Conservation (phyloP, 2,797 vertebrate genomes). For the Bradypodion ventrale region DNA sequence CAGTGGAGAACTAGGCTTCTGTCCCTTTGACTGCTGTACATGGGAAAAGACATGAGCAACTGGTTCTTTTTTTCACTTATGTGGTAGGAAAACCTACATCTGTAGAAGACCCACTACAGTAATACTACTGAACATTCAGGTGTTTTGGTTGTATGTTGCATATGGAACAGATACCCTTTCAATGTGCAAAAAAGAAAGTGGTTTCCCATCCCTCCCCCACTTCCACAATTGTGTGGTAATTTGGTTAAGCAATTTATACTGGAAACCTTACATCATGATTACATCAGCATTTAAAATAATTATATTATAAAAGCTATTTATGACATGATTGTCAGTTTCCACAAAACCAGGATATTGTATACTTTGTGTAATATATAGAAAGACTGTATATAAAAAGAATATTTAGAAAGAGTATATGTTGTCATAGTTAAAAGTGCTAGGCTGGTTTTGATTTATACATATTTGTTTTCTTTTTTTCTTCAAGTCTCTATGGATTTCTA, state of each 20-base stretch:
- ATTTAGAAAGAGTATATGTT: too few species aligned
- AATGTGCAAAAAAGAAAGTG: neutral
- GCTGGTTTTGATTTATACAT: neutral
- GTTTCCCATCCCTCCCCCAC: neutral
- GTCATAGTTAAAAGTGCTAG: neutral
- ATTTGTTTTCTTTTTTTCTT: slow-evolving; percentile 46
- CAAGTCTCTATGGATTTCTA: too few species aligned
- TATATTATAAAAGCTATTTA: slow-evolving; percentile 1
- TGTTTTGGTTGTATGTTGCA: neutral
- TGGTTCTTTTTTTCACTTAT: neutral
- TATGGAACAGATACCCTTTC: neutral
- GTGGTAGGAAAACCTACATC: neutral
- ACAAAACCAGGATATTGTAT: neutral
- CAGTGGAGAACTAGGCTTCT: too few species aligned
- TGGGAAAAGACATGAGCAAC: neutral
- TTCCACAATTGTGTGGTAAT: neutral
- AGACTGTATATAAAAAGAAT: too few species aligned
- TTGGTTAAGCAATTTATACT: neutral
- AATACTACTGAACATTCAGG: neutral
- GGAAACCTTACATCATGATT: neutral
- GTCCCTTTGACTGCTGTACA: neutral
- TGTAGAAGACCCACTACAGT: neutral
- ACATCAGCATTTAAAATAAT: neutral
- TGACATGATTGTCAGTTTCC: neutral
- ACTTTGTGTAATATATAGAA: too few species aligned